Percentiles rank a stretch among this genome's conserved stretches.
phyloP scores from a whole-genome alignment of 2,888 invertebrate genomes.

The Phortica magna region DNA sequence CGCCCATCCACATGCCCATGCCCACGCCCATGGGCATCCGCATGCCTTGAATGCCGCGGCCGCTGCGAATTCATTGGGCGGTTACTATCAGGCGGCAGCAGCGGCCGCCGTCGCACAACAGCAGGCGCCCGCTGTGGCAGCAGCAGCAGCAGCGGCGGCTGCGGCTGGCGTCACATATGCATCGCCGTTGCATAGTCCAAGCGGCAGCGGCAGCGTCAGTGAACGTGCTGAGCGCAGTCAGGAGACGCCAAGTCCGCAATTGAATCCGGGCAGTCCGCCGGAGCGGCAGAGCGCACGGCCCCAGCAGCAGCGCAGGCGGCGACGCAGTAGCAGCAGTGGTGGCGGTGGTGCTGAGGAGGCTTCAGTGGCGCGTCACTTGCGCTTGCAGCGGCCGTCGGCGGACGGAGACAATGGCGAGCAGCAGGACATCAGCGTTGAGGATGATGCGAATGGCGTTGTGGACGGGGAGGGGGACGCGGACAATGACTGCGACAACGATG shows the following conservation, averaged over 20 bases:
- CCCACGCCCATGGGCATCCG: conserved; percentile 53
- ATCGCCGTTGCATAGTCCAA: conserved; percentile 26
- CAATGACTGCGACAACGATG: conserved; percentile 38
- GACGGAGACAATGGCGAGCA: conserved; percentile 45
- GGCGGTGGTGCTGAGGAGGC: conserved; percentile 2
- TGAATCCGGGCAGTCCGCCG: conserved; percentile 78
- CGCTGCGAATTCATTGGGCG: conserved; percentile 80
- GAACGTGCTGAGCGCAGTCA: conserved; percentile 51
- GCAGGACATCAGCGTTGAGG: not conserved
- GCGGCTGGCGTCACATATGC: not conserved
- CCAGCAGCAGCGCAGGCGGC: conserved; percentile 50
- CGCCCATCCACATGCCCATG: conserved; percentile 34
- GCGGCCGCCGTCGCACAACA: conserved; percentile 49
- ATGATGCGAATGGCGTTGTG: not conserved
- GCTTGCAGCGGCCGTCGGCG: conserved; percentile 31
- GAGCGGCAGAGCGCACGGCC: conserved; percentile 50
- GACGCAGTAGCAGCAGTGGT: conserved; percentile 58
- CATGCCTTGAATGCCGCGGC: conserved; percentile 81
- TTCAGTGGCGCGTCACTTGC: not conserved
- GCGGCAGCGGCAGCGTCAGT: conserved; percentile 42
- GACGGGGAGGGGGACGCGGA: not conserved
- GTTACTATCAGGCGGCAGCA: conserved; percentile 79
- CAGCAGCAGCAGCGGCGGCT: conserved; percentile 8
- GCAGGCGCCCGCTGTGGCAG: conserved; percentile 25
- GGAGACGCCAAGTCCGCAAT: conserved; percentile 74